Conservation (phyloP, 2,888 invertebrate genomes). For the Meiosimyza decipiens region DNA sequence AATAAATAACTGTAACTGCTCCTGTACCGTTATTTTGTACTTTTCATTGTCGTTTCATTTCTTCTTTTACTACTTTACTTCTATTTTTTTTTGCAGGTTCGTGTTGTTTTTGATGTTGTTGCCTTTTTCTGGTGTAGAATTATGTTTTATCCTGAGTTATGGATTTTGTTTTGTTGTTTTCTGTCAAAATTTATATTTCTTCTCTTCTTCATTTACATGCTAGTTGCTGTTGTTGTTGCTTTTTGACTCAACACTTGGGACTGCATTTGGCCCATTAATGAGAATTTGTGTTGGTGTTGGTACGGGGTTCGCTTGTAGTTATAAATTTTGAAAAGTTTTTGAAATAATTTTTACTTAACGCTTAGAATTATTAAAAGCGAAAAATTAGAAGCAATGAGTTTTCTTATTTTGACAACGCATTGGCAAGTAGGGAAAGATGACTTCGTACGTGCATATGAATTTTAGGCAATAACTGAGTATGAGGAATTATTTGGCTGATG, state of each 20-base stretch:
- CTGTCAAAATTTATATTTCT: slow-evolving; percentile 57
- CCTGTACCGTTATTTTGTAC: slow-evolving; percentile 35
- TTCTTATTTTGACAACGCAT: no score
- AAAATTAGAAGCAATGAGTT: slow-evolving; percentile 59
- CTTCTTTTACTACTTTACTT: neutral
- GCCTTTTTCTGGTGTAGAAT: slow-evolving; percentile 51
- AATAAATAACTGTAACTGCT: slow-evolving; percentile 64
- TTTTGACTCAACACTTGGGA: slow-evolving; percentile 26
- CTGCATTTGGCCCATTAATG: slow-evolving; percentile 54
- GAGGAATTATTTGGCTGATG: no score
- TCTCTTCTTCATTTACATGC: slow-evolving; percentile 53
- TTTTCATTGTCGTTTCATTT: slow-evolving; percentile 16
- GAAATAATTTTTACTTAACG: slow-evolving; percentile 64
- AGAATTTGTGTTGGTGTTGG: slow-evolving; percentile 60
- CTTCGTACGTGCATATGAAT: no score
- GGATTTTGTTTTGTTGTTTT: slow-evolving; percentile 64
- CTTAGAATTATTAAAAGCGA: slow-evolving; percentile 61
- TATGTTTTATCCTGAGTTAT: slow-evolving; percentile 65
- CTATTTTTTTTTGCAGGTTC: neutral
- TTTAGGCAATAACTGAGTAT: no score
- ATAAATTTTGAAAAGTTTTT: slow-evolving; percentile 61
- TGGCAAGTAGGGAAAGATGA: no score
- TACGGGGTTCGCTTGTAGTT: slow-evolving; percentile 48
- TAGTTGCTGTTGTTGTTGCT: slow-evolving; percentile 41
- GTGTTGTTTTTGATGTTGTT: slow-evolving; percentile 16